These are phyloP conservation scores for Lathronympha strigana DNA, from an alignment of 2,888 invertebrate species.

Conservation along the genomic window DNA sequence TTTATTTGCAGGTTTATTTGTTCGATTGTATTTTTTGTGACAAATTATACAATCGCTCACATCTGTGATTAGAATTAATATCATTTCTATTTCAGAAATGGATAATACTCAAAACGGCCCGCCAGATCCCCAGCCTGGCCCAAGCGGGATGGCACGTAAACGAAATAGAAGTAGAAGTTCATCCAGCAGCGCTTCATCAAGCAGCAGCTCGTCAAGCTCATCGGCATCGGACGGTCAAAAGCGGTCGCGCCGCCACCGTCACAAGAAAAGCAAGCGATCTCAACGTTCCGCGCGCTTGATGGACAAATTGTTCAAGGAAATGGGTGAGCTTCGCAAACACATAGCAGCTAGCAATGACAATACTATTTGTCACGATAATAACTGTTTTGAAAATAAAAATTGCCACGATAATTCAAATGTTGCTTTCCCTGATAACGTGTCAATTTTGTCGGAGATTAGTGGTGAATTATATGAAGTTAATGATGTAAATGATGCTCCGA, in stretches of 20 bases:
- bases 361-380: background rate
- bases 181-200: too few relatives aligned
- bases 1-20: background rate
- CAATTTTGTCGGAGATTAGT: background rate
- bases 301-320: too few relatives aligned
- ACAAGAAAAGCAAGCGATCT: too few relatives aligned
- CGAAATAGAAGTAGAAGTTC: background rate
- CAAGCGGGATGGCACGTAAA: background rate
- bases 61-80: too few relatives aligned
- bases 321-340: constrained; percentile 1
- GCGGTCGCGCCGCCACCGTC: too few relatives aligned
- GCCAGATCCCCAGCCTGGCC: background rate
- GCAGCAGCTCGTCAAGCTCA: too few relatives aligned
- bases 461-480: background rate
- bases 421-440: background rate
- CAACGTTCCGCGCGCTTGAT: too few relatives aligned
- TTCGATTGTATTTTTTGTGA: background rate
- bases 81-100: background rate
- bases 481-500: background rate
- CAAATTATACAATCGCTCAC: too few relatives aligned
- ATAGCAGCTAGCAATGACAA: background rate
- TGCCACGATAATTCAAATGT: background rate
- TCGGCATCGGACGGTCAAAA: too few relatives aligned
- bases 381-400: background rate
- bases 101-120: background rate